phyloP scores from a whole-genome alignment of 2,113 vertebrate species.

The Xenopus laevis region DNA sequence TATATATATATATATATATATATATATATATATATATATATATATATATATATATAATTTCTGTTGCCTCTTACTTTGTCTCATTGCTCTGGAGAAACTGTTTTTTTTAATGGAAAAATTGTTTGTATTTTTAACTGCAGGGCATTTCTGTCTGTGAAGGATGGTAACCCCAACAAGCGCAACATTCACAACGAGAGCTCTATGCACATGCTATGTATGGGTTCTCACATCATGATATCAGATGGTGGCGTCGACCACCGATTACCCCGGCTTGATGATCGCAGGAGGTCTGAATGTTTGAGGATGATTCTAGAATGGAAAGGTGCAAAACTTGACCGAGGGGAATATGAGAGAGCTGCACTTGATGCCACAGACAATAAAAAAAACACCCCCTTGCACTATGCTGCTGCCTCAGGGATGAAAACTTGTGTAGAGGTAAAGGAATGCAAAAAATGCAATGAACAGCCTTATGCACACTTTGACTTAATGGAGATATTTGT shows the following conservation, averaged over 20 bases:
- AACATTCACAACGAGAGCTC: constrained; percentile 95
- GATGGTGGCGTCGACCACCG: constrained; percentile 89
- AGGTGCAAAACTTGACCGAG: constrained; percentile 92
- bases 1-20: no score
- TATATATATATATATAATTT: no score
- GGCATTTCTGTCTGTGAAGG: constrained; percentile 89
- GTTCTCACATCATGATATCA: constrained; percentile 86
- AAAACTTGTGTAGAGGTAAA: constrained; percentile 94
- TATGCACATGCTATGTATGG: constrained; percentile 96
- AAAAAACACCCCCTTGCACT: constrained; percentile 92
- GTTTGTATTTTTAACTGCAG: constrained; percentile 60
- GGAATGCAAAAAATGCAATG: not conserved
- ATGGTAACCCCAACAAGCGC: constrained; percentile 97
- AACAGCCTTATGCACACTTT: not conserved
- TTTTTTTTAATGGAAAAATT: constrained; percentile 12
- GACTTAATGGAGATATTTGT: not conserved
- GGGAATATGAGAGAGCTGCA: constrained; percentile 88
- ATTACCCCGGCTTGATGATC: constrained; percentile 80
- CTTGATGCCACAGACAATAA: constrained; percentile 90
- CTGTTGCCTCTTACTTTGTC: no score
- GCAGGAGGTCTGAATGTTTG: constrained; percentile 85
- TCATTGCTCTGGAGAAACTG: no score
- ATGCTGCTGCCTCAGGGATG: constrained; percentile 96
- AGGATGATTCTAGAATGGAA: constrained; percentile 91
- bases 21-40: no score